A percentile compares a stretch with the other conserved stretches of the same genome.
phyloP scores from a whole-genome alignment of 2,797 vertebrate species.

The Choloepus didactylus region DNA sequence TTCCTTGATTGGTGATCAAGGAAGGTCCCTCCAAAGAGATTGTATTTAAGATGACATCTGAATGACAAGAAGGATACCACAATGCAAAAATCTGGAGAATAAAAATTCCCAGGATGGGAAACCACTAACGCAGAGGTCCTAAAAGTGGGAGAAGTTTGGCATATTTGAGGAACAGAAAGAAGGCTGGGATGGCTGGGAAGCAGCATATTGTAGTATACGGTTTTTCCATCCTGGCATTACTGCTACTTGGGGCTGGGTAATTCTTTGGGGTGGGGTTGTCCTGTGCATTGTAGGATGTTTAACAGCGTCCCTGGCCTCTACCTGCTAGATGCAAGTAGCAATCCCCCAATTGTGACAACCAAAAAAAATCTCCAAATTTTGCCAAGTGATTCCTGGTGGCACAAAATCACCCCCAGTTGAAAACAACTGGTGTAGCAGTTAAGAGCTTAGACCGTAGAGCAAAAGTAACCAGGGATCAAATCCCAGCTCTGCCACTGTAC shows the following conservation, averaged over 20 bases:
- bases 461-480: no score
- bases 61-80: not conserved
- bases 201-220: not conserved
- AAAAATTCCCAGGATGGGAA: not conserved
- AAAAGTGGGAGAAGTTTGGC: not conserved
- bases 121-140: not conserved
- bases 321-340: no score
- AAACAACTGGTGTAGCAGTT: no score
- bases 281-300: no score
- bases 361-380: no score
- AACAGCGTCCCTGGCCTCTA: no score
- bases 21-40: not conserved
- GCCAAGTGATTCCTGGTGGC: no score
- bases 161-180: slow-evolving; percentile 14
- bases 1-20: not conserved
- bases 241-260: not conserved
- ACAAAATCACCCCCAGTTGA: no score
- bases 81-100: not conserved
- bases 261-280: no score
- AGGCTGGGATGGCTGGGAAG: not conserved
- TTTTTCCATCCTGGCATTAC: not conserved
- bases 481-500: no score
- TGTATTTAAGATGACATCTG: not conserved
- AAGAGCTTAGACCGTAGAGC: no score
- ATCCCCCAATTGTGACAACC: no score